Evolutionary conservation across 2,797 vertebrate genomes (phyloP).

Genomic region (Hirundo rustica): DNA sequence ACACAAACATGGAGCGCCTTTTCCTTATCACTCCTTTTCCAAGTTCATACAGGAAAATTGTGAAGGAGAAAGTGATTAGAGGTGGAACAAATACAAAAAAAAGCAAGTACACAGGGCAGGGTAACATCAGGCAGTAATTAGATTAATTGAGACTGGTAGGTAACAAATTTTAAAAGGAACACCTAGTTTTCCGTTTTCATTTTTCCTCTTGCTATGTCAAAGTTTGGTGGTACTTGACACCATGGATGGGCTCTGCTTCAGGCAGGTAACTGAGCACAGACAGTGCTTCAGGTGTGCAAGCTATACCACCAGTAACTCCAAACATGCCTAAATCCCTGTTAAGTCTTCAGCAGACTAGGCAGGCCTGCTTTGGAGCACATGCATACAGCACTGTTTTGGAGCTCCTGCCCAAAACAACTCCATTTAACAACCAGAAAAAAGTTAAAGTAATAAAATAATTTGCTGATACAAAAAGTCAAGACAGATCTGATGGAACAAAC

Average conservation of each 20-base stretch:
- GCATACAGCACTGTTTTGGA: fast-evolving
- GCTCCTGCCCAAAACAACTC: background rate
- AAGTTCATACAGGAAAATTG: background rate
- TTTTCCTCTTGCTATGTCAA: background rate
- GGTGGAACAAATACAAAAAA: background rate
- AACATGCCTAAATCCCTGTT: background rate
- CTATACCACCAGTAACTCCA: background rate
- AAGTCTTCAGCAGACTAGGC: background rate
- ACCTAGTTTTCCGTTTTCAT: background rate
- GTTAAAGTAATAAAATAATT: background rate
- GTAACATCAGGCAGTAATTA: background rate
- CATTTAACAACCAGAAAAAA: background rate
- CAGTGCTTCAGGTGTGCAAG: background rate
- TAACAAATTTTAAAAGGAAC: background rate
- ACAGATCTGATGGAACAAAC: background rate
- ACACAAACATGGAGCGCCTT: fast-evolving
- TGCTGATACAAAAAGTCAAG: background rate
- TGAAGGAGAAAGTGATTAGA: background rate
- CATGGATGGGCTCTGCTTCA: background rate
- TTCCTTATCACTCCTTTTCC: background rate
- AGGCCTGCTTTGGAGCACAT: background rate
- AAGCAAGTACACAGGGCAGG: background rate
- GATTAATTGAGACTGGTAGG: background rate
- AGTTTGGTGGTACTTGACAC: background rate
- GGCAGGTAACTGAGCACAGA: background rate